A percentile compares a stretch with the other conserved stretches of the same genome.
These are phyloP conservation scores for Nineta flava DNA, from an alignment of 2,888 invertebrate genomes.

Conservation along the genomic window DNA sequence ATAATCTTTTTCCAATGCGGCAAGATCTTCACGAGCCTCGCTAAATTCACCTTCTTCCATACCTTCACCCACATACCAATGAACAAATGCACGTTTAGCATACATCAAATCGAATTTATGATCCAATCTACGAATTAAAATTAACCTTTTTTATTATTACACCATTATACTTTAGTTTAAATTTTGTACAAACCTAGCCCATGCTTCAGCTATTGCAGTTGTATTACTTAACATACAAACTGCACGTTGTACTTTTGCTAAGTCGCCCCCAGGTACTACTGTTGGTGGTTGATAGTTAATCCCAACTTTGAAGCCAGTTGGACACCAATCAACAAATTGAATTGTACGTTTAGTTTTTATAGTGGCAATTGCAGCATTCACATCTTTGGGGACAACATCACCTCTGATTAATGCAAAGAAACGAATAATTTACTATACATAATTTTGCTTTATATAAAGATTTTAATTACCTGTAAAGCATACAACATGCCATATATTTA, in stretches of 20 bases:
- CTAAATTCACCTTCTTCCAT: slow-evolving; percentile 81
- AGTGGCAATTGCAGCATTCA: slow-evolving; percentile 81
- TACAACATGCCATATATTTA: slow-evolving; percentile 89
- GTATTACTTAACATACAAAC: slow-evolving; percentile 97
- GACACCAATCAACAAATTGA: slow-evolving; percentile 81
- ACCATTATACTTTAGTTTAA: not conserved
- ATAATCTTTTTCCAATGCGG: slow-evolving; percentile 64
- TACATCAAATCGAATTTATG: slow-evolving; percentile 95
- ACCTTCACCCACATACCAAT: slow-evolving; percentile 84
- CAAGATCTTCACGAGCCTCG: slow-evolving; percentile 75
- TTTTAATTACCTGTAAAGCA: slow-evolving; percentile 53
- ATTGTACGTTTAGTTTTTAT: slow-evolving; percentile 89
- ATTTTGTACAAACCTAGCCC: slow-evolving; percentile 51
- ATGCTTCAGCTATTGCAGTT: slow-evolving; percentile 91
- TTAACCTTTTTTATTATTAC: not conserved
- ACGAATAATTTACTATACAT: not conserved
- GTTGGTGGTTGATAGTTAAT: slow-evolving; percentile 84
- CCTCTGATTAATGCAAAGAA: slow-evolving; percentile 38
- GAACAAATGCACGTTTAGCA: slow-evolving; percentile 89
- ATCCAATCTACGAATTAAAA: slow-evolving; percentile 46
- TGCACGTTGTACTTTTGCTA: slow-evolving; percentile 85
- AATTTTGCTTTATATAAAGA: not conserved
- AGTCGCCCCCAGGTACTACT: slow-evolving; percentile 80
- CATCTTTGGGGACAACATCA: slow-evolving; percentile 87
- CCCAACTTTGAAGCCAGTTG: slow-evolving; percentile 68